Conservation (phyloP, 2,888 invertebrate species). For the Sthenelais limicola region DNA sequence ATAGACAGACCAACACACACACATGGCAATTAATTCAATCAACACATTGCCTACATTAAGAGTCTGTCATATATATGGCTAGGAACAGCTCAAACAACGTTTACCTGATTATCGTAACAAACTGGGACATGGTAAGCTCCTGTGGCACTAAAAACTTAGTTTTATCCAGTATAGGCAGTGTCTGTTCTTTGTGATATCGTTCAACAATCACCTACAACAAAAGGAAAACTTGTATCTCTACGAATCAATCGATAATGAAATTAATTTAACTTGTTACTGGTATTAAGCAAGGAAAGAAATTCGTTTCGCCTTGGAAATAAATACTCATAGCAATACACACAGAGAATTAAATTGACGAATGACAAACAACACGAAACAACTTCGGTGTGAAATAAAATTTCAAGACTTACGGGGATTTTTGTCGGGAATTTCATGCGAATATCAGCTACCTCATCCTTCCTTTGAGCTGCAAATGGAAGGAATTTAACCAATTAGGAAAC, state of each 20-base stretch:
- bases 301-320: background rate
- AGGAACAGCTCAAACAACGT: no score
- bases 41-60: no score
- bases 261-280: no score
- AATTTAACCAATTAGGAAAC: no score
- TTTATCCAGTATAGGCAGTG: constrained; percentile 85
- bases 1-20: no score
- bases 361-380: background rate
- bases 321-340: constrained; percentile 5
- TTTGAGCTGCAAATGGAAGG: constrained; percentile 71
- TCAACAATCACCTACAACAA: constrained; percentile 84
- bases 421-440: constrained; percentile 84
- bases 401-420: constrained; percentile 83
- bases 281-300: no score
- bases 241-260: background rate
- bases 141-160: constrained; percentile 90
- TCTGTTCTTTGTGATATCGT: constrained; percentile 84
- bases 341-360: background rate
- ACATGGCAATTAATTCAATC: no score
- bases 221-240: background rate
- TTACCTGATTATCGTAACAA: constrained; percentile 87
- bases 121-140: constrained; percentile 91
- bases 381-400: background rate
- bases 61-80: no score
- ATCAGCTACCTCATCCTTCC: constrained; percentile 85